phyloP scores from a whole-genome alignment of 1,140 invertebrate species.

The Camponotus floridanus region DNA sequence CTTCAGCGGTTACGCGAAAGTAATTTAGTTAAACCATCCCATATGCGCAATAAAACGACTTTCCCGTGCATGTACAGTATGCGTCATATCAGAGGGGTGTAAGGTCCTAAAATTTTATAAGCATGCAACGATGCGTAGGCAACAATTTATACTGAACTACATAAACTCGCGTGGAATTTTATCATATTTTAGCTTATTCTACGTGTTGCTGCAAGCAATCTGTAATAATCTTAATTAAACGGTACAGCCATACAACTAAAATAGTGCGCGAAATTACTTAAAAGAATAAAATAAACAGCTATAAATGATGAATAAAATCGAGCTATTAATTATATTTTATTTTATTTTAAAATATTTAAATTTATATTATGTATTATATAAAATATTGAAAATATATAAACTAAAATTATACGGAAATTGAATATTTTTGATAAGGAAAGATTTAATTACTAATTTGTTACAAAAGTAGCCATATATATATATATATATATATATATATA shows the following conservation, averaged over 20 bases:
- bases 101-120: constrained; percentile 64
- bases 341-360: no score
- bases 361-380: not conserved
- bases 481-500: no score
- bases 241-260: not conserved
- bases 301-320: not conserved
- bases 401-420: not conserved
- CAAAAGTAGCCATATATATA: not conserved
- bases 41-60: constrained; percentile 73
- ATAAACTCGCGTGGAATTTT: constrained; percentile 33
- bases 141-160: constrained; percentile 52
- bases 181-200: constrained; percentile 45
- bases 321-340: no score
- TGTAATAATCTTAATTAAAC: constrained; percentile 14
- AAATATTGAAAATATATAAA: not conserved
- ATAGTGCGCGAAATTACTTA: not conserved
- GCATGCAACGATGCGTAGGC: constrained; percentile 44
- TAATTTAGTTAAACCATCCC: constrained; percentile 77
- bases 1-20: constrained; percentile 74
- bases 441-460: not conserved
- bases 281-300: not conserved
- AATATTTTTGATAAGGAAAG: not conserved
- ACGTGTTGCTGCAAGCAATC: not conserved
- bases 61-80: constrained; percentile 47
- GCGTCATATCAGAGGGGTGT: constrained; percentile 51